Percentiles rank a stretch among this genome's conserved stretches.
phyloP scores from a whole-genome alignment of 1,140 invertebrate genomes.

The Conus betulinus region DNA sequence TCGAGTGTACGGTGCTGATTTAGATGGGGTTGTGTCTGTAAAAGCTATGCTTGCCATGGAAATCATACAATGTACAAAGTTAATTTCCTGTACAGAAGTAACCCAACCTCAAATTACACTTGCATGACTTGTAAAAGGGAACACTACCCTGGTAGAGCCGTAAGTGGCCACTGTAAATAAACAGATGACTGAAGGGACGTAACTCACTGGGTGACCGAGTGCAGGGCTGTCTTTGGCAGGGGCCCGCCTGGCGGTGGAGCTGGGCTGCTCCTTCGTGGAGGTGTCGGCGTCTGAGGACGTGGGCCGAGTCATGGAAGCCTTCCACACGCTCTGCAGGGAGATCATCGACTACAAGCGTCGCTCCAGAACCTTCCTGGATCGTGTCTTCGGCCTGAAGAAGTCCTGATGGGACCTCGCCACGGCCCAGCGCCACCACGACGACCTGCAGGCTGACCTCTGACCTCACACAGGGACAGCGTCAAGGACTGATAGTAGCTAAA shows the following conservation, averaged over 20 bases:
- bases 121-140: too few species aligned
- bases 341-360: constrained; percentile 64
- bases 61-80: too few species aligned
- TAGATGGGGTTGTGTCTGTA: too few species aligned
- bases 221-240: constrained; percentile 37
- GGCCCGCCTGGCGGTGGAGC: constrained; percentile 55
- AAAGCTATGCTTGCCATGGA: too few species aligned
- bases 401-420: constrained; percentile 36
- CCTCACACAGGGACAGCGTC: not conserved
- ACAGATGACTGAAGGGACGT: too few species aligned
- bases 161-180: too few species aligned
- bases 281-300: constrained; percentile 69
- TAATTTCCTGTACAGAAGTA: too few species aligned
- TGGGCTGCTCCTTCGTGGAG: constrained; percentile 65
- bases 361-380: constrained; percentile 68
- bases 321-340: constrained; percentile 62
- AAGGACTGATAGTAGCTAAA: not conserved
- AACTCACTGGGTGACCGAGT: not conserved
- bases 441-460: not conserved
- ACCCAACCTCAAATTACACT: too few species aligned
- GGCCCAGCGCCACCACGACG: not conserved
- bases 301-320: constrained; percentile 62
- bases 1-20: too few species aligned
- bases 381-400: constrained; percentile 64
- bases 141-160: too few species aligned